Conservation (phyloP, 1,140 invertebrate species). For the Sycobia sp. region DNA sequence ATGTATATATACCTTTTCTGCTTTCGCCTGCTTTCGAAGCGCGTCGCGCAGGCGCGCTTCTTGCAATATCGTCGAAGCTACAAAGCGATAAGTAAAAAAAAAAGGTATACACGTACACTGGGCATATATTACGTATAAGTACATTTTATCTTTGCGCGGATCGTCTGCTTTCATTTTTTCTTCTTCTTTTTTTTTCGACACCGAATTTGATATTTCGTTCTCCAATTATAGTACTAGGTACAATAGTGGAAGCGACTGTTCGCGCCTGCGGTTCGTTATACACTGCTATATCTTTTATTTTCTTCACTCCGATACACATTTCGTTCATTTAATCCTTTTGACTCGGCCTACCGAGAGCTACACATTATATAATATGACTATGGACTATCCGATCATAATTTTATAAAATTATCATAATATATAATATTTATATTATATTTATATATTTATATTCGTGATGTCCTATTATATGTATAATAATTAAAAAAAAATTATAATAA, state of each 20-base stretch:
- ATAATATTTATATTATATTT: conserved; percentile 32
- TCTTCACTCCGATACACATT: too few relatives aligned
- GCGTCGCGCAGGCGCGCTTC: conserved; percentile 30
- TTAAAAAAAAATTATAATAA: conserved; percentile 46
- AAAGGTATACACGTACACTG: conserved; percentile 35
- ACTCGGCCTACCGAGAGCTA: conserved; percentile 44
- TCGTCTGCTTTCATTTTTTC: too few relatives aligned
- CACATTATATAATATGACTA: too few relatives aligned
- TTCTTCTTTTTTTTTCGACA: too few relatives aligned
- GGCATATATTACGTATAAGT: too few relatives aligned
- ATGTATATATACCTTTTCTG: too few relatives aligned
- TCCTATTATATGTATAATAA: conserved; percentile 33
- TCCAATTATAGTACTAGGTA: conserved; percentile 52
- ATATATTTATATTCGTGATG: conserved; percentile 34
- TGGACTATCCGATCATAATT: conserved; percentile 49
- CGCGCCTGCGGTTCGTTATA: too few relatives aligned
- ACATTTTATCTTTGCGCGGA: too few relatives aligned
- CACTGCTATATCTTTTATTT: too few relatives aligned
- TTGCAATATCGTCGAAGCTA: conserved; percentile 45
- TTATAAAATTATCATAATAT: conserved; percentile 41
- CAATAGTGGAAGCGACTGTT: conserved; percentile 45
- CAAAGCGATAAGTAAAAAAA: conserved; percentile 46
- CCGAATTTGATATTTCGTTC: too few relatives aligned
- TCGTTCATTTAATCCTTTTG: too few relatives aligned
- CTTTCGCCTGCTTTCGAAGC: too few relatives aligned